Evolutionary conservation across 2,797 vertebrate species (phyloP).

Genomic region (Kryptopterus vitreolus): DNA sequence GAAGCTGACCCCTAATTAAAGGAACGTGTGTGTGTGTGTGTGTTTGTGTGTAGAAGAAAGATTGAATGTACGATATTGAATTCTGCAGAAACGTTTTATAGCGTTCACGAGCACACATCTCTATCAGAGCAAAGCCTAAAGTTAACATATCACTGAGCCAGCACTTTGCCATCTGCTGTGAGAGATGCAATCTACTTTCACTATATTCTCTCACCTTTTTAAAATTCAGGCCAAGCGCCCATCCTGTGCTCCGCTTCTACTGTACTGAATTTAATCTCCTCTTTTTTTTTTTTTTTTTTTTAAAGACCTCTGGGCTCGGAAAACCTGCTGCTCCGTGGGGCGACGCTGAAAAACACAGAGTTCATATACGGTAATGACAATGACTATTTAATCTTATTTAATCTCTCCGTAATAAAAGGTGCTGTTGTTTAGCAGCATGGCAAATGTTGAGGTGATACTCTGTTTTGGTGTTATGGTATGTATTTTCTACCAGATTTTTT

Average conservation of each 20-base stretch:
- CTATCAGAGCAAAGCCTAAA: constrained; percentile 13
- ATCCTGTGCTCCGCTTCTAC: neutral
- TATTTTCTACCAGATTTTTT: neutral
- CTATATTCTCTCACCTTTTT: constrained; percentile 13
- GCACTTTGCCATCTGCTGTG: constrained; percentile 26
- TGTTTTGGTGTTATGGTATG: neutral
- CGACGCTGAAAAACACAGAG: constrained; percentile 93
- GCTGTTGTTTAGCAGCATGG: too few species aligned
- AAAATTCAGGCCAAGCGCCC: neutral
- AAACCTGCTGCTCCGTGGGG: constrained; percentile 93
- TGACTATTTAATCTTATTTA: neutral
- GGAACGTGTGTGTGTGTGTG: constrained; percentile 24
- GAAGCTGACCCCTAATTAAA: constrained; percentile 55
- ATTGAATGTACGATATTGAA: constrained; percentile 27
- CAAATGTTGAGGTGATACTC: too few species aligned
- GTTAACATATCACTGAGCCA: constrained; percentile 21
- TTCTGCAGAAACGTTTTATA: constrained; percentile 32
- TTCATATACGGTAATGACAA: constrained; percentile 84
- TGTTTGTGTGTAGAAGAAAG: constrained; percentile 24
- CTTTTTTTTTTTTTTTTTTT: too few species aligned
- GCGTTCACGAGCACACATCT: constrained; percentile 25
- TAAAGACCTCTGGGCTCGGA: constrained; percentile 94
- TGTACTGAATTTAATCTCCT: constrained; percentile 44
- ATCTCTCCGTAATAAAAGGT: neutral
- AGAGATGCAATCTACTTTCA: constrained; percentile 1